phyloP scores from a whole-genome alignment of 1,140 invertebrate species.

The Andrena cerasifolii region DNA sequence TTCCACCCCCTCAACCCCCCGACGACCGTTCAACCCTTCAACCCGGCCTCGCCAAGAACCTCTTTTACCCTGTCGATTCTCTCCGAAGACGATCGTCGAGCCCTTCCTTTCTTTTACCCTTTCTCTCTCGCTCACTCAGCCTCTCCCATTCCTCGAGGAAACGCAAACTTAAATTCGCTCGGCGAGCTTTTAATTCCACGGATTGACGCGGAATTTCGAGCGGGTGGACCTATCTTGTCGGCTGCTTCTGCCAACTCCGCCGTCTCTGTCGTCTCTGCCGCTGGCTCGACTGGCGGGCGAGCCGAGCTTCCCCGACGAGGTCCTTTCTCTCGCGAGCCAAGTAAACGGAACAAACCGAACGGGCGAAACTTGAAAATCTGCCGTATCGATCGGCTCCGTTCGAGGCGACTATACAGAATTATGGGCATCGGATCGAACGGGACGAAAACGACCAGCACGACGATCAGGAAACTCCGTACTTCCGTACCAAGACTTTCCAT shows the following conservation, averaged over 20 bases:
- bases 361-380: constrained; percentile 55
- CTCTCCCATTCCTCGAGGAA: not conserved
- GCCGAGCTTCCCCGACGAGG: not conserved
- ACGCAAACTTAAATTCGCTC: constrained; percentile 71
- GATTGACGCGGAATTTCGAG: constrained; percentile 66
- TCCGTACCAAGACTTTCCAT: constrained; percentile 12
- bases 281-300: not conserved
- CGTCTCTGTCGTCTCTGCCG: not conserved
- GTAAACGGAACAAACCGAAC: constrained; percentile 38
- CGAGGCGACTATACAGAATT: constrained; percentile 59
- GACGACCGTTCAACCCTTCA: constrained; percentile 35
- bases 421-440: constrained; percentile 61
- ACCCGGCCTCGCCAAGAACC: constrained; percentile 17
- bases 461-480: constrained; percentile 57
- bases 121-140: constrained; percentile 15
- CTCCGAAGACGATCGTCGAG: constrained; percentile 31
- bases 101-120: not conserved
- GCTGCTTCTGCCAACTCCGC: not conserved
- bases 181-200: constrained; percentile 75
- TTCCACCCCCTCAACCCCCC: constrained; percentile 18
- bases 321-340: not conserved
- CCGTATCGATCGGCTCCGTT: constrained; percentile 58
- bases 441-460: constrained; percentile 47
- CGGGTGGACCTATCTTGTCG: constrained; percentile 8
- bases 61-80: constrained; percentile 33